Evolutionary conservation across 1,140 invertebrate genomes (phyloP), one percentile per base, ranked within the genome.

Genomic region (Chrysoperla carnea): DNA sequence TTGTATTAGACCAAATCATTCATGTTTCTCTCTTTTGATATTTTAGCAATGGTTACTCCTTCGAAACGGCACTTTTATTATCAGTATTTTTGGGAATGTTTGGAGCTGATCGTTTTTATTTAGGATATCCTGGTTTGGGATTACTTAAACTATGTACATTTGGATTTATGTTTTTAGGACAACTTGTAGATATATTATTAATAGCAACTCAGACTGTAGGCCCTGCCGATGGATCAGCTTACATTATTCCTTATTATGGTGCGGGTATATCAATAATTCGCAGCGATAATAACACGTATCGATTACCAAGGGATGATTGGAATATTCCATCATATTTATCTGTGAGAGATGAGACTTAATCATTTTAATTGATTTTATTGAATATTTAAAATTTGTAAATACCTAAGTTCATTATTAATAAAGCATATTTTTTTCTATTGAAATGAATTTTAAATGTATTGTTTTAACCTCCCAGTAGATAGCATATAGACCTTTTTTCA

Each of bases 51-150:
- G 89, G 89, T 39, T 91, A 93, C 58, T 85, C 83, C 1, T 84
- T 93, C 62, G 88, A 95, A 60, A 91, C 85, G 37, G 78, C 93
- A 0, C 60, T 98, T 39, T 58, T 98, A 11, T 66, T 99, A 0
- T 97, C 93, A 2, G 83, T 98, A 37, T 98, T 98, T 56, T 64
- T 89, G 37, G 92, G 92, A 23, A 93, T 94, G 85, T 92, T 98
- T 68, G 94, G 94, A n/a, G 73, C 87, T 11, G 94, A 98, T 61
- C 68, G 94, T 47, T 96, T 98, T 62, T 98, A 97, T 58, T 67
- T 98, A 4, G 94, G 94, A 12, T 97, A 98, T 63, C 87, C 89
- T 39, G 93, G 89, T 14, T 76, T 97, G 46, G 93, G 92, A 1
- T 63, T 97, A 37, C 72, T 94, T 6, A 98, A 98, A 62, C 74